Percentiles rank a stretch among this genome's conserved stretches.
phyloP scores from a whole-genome alignment of 2,113 vertebrate species.

The Notarius quadriscutis region DNA sequence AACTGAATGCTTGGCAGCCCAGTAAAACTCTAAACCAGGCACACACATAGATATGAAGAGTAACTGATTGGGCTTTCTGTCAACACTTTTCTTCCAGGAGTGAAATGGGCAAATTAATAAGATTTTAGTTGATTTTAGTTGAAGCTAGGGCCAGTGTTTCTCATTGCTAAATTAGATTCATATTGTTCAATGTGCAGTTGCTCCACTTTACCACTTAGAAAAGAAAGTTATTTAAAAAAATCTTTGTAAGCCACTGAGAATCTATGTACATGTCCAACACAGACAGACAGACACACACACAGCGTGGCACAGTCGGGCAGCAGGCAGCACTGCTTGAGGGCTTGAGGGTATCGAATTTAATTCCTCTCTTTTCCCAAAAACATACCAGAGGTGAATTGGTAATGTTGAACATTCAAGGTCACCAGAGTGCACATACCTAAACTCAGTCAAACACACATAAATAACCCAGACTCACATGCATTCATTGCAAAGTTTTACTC shows the following conservation, averaged over 20 bases:
- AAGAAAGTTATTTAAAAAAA: neutral
- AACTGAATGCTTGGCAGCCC: constrained; percentile 29
- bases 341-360: neutral
- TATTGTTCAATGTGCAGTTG: neutral
- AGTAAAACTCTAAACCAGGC: constrained; percentile 2
- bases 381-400: neutral
- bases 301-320: neutral
- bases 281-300: neutral
- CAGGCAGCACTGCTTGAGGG: neutral
- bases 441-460: neutral
- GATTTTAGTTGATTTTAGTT: neutral
- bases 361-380: neutral
- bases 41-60: neutral
- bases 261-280: neutral
- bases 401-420: neutral
- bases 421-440: neutral
- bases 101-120: neutral
- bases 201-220: neutral
- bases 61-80: constrained; percentile 9
- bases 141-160: neutral
- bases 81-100: neutral
- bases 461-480: neutral
- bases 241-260: neutral
- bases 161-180: neutral
- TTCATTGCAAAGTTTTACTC: neutral